Evolutionary conservation across 2,888 invertebrate species (phyloP).

Genomic region (Sinhomidia bicolor): DNA sequence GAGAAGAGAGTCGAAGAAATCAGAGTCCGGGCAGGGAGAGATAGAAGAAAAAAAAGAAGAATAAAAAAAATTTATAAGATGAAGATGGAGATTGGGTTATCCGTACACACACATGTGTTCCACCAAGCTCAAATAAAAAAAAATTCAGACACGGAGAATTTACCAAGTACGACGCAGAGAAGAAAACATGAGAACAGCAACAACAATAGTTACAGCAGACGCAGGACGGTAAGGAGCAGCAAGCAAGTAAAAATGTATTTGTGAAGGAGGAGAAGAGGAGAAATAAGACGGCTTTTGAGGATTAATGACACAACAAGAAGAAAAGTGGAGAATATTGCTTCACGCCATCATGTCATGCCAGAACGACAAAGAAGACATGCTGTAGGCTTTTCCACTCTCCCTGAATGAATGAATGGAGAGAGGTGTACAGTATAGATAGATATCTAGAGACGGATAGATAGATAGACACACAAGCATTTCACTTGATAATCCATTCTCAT

Average conservation of each 20-base stretch:
- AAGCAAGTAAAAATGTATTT: not conserved
- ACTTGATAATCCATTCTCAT: not conserved
- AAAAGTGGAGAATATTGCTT: conserved; percentile 69
- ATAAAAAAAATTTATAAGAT: not conserved
- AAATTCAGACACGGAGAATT: too few relatives aligned
- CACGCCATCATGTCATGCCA: conserved; percentile 47
- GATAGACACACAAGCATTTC: not conserved
- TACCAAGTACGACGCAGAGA: not conserved
- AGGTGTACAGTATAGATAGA: not conserved
- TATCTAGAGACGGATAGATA: not conserved
- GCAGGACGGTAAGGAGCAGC: conserved; percentile 29
- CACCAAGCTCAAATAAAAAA: not conserved
- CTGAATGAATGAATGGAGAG: too few relatives aligned
- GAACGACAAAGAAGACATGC: conserved; percentile 17
- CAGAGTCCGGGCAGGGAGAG: not conserved
- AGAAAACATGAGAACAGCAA: too few relatives aligned
- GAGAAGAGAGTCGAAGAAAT: not conserved
- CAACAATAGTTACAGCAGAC: not conserved
- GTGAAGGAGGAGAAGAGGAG: conserved; percentile 27
- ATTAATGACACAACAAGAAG: conserved; percentile 71
- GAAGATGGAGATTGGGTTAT: not conserved
- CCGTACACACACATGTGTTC: conserved; percentile 5
- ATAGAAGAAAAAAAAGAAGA: not conserved
- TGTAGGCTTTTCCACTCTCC: conserved; percentile 28
- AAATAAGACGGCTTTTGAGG: conserved; percentile 63